Percentiles rank a stretch among this genome's conserved stretches.
These are phyloP conservation scores for Camelus bactrianus DNA, from an alignment of 2,113 vertebrate species.

Conservation along the genomic window DNA sequence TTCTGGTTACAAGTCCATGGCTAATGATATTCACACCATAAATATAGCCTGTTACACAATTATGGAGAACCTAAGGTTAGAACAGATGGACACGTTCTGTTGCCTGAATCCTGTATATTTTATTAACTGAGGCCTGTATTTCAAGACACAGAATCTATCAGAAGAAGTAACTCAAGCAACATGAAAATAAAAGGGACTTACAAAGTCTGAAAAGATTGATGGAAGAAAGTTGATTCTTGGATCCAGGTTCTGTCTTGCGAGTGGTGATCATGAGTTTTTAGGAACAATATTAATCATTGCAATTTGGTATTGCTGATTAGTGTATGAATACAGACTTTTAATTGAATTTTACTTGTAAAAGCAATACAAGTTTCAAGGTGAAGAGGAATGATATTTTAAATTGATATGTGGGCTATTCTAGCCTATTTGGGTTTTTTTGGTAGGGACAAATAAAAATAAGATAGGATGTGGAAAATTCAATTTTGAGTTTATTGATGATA, in stretches of 20 bases:
- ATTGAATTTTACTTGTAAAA: constrained; percentile 12
- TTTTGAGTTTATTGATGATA: background rate
- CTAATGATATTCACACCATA: background rate
- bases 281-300: background rate
- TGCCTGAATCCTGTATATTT: background rate
- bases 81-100: background rate
- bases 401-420: background rate
- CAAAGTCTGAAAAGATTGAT: background rate
- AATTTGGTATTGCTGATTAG: background rate
- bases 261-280: background rate
- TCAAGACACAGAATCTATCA: constrained; percentile 12
- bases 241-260: background rate
- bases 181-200: background rate
- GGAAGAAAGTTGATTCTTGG: constrained; percentile 5
- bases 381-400: constrained; percentile 19
- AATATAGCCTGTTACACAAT: background rate
- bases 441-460: background rate
- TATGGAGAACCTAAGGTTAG: constrained; percentile 21
- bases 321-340: background rate
- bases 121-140: background rate
- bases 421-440: background rate
- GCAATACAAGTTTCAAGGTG: background rate
- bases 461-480: constrained; percentile 12
- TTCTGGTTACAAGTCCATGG: background rate
- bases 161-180: background rate